phyloP scores from a whole-genome alignment of 2,113 vertebrate genomes.

The Indicator maculatus region DNA sequence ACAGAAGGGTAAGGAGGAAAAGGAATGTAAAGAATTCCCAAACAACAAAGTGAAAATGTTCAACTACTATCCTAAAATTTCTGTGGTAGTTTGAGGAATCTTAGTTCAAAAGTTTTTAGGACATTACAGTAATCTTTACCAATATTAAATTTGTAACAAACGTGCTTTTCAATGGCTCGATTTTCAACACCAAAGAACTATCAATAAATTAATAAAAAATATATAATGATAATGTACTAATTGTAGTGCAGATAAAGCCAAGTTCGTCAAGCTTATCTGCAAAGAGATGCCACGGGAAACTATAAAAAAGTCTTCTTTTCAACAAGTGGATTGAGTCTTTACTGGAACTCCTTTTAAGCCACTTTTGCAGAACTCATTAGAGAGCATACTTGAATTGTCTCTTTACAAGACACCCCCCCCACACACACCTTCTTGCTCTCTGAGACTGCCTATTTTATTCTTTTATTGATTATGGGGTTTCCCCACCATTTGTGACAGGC shows the following conservation, averaged over 20 bases:
- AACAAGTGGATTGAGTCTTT: background rate
- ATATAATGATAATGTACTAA: background rate
- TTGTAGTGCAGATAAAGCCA: background rate
- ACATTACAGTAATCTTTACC: background rate
- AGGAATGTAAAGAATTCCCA: background rate
- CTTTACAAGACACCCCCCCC: background rate
- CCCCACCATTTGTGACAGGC: background rate
- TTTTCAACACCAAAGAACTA: slow-evolving; percentile 22
- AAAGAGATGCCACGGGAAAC: background rate
- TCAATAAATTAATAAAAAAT: background rate
- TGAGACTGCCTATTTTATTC: background rate
- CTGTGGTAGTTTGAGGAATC: background rate
- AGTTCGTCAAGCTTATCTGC: background rate
- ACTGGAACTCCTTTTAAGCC: background rate
- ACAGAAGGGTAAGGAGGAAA: background rate
- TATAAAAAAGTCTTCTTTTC: background rate
- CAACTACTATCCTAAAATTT: background rate
- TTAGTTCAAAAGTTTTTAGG: background rate
- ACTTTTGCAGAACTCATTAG: background rate
- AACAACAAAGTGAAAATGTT: background rate
- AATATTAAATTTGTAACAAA: background rate
- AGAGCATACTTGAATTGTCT: background rate
- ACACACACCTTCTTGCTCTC: background rate
- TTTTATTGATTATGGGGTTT: background rate
- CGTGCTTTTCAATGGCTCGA: background rate